phyloP scores from a whole-genome alignment of 2,113 vertebrate genomes.

The Cyrtonyx montezumae region DNA sequence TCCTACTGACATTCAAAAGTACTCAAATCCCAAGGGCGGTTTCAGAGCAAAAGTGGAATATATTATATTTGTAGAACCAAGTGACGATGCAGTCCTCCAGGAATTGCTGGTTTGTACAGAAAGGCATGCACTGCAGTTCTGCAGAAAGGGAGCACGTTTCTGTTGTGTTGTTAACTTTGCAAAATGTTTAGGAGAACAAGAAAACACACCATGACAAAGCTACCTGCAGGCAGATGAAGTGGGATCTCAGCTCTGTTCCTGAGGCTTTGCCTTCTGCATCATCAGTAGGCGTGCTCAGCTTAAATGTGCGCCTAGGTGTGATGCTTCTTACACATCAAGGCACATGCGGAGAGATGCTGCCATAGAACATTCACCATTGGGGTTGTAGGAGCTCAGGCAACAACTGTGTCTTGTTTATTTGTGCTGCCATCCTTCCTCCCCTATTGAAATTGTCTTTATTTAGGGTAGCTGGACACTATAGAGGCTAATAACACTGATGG shows the following conservation, averaged over 20 bases:
- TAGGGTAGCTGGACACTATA: neutral
- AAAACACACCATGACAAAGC: neutral
- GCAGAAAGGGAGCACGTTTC: neutral
- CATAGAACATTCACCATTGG: neutral
- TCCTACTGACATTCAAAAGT: neutral
- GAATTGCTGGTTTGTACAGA: neutral
- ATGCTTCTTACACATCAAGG: neutral
- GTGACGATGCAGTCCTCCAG: neutral
- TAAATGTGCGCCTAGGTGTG: neutral
- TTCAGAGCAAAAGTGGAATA: neutral
- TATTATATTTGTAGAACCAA: neutral
- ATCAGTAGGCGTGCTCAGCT: rapidly evolving
- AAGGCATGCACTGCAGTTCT: rapidly evolving
- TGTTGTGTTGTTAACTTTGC: neutral
- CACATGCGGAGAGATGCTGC: rapidly evolving
- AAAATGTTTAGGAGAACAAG: neutral
- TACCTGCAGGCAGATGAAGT: neutral
- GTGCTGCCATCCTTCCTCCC: neutral
- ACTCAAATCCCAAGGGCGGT: neutral
- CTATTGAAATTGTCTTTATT: neutral
- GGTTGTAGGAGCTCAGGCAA: neutral
- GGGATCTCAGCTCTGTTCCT: neutral
- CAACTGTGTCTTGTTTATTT: neutral
- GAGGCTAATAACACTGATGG: neutral
- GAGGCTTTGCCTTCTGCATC: neutral